Evolutionary conservation across 2,888 invertebrate species (phyloP).

Genomic region (Leuctra nigra): DNA sequence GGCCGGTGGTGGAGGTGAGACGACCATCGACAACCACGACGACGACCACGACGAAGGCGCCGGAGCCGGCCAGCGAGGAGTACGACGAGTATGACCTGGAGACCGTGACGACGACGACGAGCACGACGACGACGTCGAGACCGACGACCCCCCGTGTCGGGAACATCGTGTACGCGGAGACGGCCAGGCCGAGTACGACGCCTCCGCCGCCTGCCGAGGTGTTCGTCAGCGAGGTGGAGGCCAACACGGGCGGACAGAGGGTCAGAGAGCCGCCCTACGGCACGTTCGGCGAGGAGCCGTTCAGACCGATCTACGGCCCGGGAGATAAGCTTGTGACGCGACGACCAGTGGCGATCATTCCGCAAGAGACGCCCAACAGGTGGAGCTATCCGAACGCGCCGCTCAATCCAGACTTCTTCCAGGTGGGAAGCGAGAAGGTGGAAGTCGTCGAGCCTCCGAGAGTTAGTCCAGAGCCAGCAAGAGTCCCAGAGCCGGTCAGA

Average conservation of each 20-base stretch:
- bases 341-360: not conserved
- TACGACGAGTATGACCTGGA: not conserved
- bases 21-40: not conserved
- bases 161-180: conserved; percentile 8
- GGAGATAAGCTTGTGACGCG: conserved; percentile 18
- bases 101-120: not conserved
- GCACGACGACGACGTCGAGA: not conserved
- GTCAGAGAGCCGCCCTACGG: conserved; percentile 27
- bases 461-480: no score
- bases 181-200: not conserved
- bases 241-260: not conserved
- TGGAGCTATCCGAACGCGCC: conserved; percentile 21
- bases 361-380: conserved; percentile 21
- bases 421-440: not conserved
- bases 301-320: conserved; percentile 32
- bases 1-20: not conserved
- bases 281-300: conserved; percentile 30
- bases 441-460: no score
- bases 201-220: not conserved
- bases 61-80: conserved; percentile 1
- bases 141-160: not conserved
- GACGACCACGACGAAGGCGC: not conserved
- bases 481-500: no score
- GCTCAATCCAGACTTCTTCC: conserved; percentile 18
- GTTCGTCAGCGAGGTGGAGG: conserved; percentile 5